phyloP scores from a whole-genome alignment of 2,888 invertebrate species.

The Baccha elongata region DNA sequence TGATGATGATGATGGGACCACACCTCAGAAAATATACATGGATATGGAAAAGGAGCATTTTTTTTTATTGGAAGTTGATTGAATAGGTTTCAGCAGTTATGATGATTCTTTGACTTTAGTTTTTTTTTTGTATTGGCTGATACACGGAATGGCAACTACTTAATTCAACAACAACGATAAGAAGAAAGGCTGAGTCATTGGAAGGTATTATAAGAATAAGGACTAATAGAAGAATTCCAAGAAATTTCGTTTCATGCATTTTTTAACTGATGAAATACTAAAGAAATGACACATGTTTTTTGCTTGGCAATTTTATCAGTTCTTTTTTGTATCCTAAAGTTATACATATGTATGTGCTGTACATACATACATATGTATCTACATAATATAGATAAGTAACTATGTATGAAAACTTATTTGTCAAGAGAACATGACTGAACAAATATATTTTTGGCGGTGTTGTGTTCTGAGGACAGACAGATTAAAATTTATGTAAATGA shows the following conservation, averaged over 20 bases:
- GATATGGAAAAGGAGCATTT: neutral
- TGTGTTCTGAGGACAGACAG: too few relatives aligned
- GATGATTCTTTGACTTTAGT: neutral
- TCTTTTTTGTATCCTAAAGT: too few relatives aligned
- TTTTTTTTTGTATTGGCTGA: neutral
- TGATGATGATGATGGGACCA: slow-evolving; percentile 33
- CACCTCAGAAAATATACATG: slow-evolving; percentile 18
- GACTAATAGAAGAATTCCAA: neutral
- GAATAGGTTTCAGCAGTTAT: slow-evolving; percentile 8
- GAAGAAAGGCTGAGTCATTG: slow-evolving; percentile 5
- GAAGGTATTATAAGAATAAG: neutral
- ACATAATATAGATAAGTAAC: too few relatives aligned
- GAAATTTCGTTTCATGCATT: neutral
- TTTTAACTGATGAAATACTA: too few relatives aligned
- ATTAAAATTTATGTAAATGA: too few relatives aligned
- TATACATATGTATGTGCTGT: too few relatives aligned
- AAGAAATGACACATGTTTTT: too few relatives aligned
- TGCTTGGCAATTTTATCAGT: too few relatives aligned
- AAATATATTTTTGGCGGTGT: too few relatives aligned
- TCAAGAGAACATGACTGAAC: too few relatives aligned
- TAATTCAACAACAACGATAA: neutral
- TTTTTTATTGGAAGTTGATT: slow-evolving; percentile 25
- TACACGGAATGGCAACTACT: slow-evolving; percentile 20
- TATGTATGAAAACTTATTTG: too few relatives aligned
- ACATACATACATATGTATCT: too few relatives aligned